A percentile compares a stretch with the other conserved stretches of the same genome.
Conservation (phyloP, 2,113 vertebrate genomes). For the human (Homo sapiens) region DNA sequence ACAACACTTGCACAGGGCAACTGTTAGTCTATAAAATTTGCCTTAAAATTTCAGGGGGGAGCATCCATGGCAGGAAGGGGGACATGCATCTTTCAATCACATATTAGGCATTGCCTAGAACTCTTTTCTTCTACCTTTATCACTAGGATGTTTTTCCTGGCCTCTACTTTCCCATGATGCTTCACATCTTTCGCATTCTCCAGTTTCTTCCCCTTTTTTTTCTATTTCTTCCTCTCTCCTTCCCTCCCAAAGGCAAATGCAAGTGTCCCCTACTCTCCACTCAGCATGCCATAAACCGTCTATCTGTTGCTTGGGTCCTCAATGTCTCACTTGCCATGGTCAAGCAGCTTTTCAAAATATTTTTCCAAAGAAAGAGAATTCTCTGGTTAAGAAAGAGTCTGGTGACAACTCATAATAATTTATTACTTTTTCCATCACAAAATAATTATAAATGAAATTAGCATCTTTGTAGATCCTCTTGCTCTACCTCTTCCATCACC, state of each 20-base stretch:
- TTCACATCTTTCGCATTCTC: not conserved
- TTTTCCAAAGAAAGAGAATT: not conserved
- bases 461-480: rapidly evolving
- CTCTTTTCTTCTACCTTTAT: too few species aligned
- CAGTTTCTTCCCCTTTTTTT: rapidly evolving
- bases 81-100: rapidly evolving
- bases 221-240: not conserved
- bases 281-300: rapidly evolving
- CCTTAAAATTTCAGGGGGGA: too few species aligned
- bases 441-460: rapidly evolving
- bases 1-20: too few species aligned
- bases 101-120: not conserved
- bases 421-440: not conserved
- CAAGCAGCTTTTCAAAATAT: not conserved
- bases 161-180: rapidly evolving
- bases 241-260: not conserved
- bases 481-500: too few species aligned
- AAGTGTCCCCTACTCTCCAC: not conserved
- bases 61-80: rapidly evolving
- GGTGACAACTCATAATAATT: too few species aligned
- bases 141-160: too few species aligned
- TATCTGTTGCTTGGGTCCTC: not conserved
- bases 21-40: not conserved
- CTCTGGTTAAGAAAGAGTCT: not conserved
- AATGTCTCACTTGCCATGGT: not conserved